Evolutionary conservation across 2,888 invertebrate genomes (phyloP).

Genomic region (Polyommatus iphigenia): DNA sequence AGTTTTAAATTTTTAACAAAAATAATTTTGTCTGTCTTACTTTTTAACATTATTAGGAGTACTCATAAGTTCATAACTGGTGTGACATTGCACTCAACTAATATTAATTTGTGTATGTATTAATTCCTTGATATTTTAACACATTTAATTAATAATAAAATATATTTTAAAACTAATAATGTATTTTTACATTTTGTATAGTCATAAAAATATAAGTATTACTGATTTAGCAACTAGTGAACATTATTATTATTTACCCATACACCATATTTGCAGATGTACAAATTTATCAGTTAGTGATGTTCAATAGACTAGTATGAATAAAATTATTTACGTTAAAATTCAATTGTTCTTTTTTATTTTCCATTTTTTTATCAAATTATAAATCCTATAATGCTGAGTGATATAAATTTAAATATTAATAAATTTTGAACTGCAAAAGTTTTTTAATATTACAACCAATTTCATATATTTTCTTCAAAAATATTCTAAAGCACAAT

Average conservation of each 20-base stretch:
- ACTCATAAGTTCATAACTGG: constrained; percentile 37
- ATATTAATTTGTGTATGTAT: constrained; percentile 39
- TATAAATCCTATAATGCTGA: constrained; percentile 23
- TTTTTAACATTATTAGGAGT: constrained; percentile 35
- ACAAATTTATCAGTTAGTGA: constrained; percentile 80
- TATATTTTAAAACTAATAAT: constrained; percentile 67
- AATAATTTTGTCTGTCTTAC: constrained; percentile 20
- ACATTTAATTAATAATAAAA: constrained; percentile 72
- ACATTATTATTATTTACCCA: constrained; percentile 49
- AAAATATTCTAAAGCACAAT: too few relatives aligned
- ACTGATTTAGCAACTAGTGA: constrained; percentile 52
- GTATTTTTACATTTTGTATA: constrained; percentile 69
- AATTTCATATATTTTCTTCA: too few relatives aligned
- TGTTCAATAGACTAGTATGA: constrained; percentile 80
- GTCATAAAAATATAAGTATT: constrained; percentile 63
- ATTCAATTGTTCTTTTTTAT: constrained; percentile 61
- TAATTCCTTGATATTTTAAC: constrained; percentile 67
- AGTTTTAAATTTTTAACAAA: constrained; percentile 38
- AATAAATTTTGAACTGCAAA: constrained; percentile 5
- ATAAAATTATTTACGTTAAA: constrained; percentile 81
- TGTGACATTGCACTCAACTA: constrained; percentile 32
- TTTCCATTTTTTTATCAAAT: constrained; percentile 3
- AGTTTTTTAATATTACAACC: neutral
- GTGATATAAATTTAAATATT: constrained; percentile 21
- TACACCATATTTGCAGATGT: constrained; percentile 79